phyloP scores from a whole-genome alignment of 2,797 vertebrate genomes.

The Rhadinocentrus ornatus region DNA sequence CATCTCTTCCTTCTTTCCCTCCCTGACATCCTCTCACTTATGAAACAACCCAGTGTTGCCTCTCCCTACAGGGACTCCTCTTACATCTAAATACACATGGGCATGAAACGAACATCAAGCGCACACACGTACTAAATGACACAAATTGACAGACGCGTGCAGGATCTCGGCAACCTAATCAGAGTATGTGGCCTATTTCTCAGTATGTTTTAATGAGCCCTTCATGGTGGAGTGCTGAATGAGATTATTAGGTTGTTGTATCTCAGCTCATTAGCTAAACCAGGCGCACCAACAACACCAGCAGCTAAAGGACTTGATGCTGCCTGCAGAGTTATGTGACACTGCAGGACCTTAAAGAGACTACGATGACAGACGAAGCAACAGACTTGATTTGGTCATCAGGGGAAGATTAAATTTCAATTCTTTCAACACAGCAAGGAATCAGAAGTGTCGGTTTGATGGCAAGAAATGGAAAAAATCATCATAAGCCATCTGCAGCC shows the following conservation, averaged over 20 bases:
- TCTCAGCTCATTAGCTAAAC: slow-evolving; percentile 75
- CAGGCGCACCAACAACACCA: slow-evolving; percentile 64
- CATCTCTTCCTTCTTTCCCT: slow-evolving; percentile 3
- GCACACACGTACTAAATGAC: background rate
- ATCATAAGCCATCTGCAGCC: slow-evolving; percentile 22
- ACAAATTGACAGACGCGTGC: slow-evolving; percentile 31
- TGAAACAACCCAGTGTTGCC: slow-evolving; percentile 38
- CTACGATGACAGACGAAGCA: slow-evolving; percentile 39
- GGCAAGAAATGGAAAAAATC: slow-evolving; percentile 39
- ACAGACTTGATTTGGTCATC: slow-evolving; percentile 56
- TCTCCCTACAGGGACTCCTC: slow-evolving; percentile 46
- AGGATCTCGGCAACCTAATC: slow-evolving; percentile 50
- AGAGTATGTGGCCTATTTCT: slow-evolving; percentile 64
- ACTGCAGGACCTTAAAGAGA: slow-evolving; percentile 58
- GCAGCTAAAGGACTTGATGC: slow-evolving; percentile 70
- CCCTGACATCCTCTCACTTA: slow-evolving; percentile 33
- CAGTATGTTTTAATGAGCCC: slow-evolving; percentile 66
- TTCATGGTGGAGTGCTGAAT: slow-evolving; percentile 57
- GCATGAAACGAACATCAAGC: slow-evolving; percentile 4
- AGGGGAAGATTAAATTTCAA: slow-evolving; percentile 30
- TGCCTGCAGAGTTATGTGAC: slow-evolving; percentile 56
- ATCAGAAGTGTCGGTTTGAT: slow-evolving; percentile 32
- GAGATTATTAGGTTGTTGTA: slow-evolving; percentile 69
- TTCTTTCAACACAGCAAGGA: slow-evolving; percentile 27
- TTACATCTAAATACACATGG: slow-evolving; percentile 34